phyloP scores from a whole-genome alignment of 2,113 vertebrate genomes.

The Eubucco bourcierii region DNA sequence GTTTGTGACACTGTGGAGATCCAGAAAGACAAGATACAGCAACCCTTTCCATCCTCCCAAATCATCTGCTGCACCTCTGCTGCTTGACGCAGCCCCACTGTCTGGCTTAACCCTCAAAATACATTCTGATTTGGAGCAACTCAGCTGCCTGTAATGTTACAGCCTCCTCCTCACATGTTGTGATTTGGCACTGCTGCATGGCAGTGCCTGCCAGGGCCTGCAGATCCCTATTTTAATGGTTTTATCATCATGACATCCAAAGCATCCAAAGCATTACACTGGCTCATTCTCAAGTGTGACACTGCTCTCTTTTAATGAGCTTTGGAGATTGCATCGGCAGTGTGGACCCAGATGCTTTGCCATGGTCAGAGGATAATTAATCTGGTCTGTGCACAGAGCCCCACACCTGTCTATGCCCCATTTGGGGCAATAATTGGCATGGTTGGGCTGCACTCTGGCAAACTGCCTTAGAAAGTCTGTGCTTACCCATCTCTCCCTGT shows the following conservation, averaged over 20 bases:
- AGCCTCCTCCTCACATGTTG: background rate
- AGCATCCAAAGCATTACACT: background rate
- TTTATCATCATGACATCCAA: background rate
- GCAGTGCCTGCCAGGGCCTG: background rate
- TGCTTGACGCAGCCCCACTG: background rate
- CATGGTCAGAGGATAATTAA: conserved; percentile 24
- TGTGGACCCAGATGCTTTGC: background rate
- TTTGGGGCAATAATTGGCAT: background rate
- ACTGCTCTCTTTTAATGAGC: conserved; percentile 26
- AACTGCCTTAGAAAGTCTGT: background rate
- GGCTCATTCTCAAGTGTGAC: background rate
- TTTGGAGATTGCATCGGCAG: background rate
- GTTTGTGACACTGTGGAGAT: background rate
- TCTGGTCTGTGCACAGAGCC: background rate
- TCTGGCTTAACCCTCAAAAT: background rate
- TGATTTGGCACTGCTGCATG: accelerated
- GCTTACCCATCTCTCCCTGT: background rate
- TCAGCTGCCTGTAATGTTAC: background rate
- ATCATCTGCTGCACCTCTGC: background rate
- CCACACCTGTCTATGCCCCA: accelerated
- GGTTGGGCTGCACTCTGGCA: background rate
- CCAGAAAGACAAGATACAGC: background rate
- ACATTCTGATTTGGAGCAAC: background rate
- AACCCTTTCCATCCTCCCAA: background rate
- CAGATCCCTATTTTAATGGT: background rate